Evolutionary conservation across 2,797 vertebrate species (phyloP).

Genomic region (Phaenicophaeus curvirostris): DNA sequence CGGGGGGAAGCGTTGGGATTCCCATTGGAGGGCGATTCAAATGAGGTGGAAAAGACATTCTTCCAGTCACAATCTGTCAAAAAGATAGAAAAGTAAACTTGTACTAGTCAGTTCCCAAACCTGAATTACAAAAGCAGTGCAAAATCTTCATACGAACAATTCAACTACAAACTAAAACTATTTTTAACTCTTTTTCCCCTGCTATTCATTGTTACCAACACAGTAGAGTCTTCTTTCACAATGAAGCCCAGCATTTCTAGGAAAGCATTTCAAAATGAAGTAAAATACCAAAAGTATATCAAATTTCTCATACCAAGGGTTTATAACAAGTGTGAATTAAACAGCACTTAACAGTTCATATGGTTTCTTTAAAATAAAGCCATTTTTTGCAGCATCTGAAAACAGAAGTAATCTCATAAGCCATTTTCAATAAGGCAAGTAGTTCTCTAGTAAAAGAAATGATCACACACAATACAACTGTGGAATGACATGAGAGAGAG

Average conservation of each 20-base stretch:
- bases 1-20: constrained; percentile 90
- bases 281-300: not conserved
- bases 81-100: constrained; percentile 40
- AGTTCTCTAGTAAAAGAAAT: not conserved
- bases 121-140: not conserved
- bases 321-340: not conserved
- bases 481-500: not conserved
- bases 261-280: not conserved
- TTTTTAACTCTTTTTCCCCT: not conserved
- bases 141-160: not conserved
- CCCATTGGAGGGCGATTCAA: constrained; percentile 96
- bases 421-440: not conserved
- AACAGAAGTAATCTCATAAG: not conserved
- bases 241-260: not conserved
- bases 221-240: not conserved
- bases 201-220: not conserved
- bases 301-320: not conserved
- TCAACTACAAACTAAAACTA: not conserved
- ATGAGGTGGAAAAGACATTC: constrained; percentile 98
- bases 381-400: not conserved
- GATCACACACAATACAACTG: not conserved
- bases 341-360: not conserved
- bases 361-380: not conserved
- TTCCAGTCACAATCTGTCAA: constrained; percentile 76
- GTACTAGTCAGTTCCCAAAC: not conserved